Base-by-base conservation (phyloP, 2,113 vertebrate genomes). In the Sorex fumeus region DNA sequence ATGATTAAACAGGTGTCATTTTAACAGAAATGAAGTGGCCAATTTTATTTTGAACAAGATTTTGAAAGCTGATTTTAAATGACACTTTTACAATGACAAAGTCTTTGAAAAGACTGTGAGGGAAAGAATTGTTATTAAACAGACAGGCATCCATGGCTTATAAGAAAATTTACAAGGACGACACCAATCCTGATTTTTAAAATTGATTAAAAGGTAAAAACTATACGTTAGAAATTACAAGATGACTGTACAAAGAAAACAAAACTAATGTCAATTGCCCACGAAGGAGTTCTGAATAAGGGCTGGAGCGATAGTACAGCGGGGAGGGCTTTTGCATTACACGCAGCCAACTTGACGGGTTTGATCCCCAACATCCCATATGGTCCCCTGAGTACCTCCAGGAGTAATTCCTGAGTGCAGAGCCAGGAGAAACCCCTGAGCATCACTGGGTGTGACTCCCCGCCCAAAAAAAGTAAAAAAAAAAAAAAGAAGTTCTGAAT, bases 1-100 rank as follows among this genome's bases (percentile, higher is more conserved):
- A 32, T 67, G 50, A 27, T 71, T 92, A 43, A 0, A 66, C 32
- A 91, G 21, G 23, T 36, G 10, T n/a, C 57, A 92, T 40, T 36
- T 25, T 74, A 67, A 62, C 28, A 47, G 40, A 7, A 79, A 4
- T 80, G 28, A 95, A 13, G 18, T 12, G 4, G 28, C 62, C 7
- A 12, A 23, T 79, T 83, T 79, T 62, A 77, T 83, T 92, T 84
- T 80, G 53, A 87, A 84, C 15, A 64, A 34, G 36, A 90, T 83
- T 87, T 84, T 90, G 69, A 87, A 90, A 90, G 50, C 32, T 70
- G 30, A 19, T 4, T 69, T 76, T 64, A 87, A 76, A 50, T 25
- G 15, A 50, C 72, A 36, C 27, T 64, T 1, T 64, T 1, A 60
- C 50, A 15, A 86, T 62, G 25, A 60, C 5, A 83, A 78, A 40